Evolutionary conservation across 2,113 vertebrate species (phyloP), one percentile per base, ranked within the genome.

Genomic region (Tor tambroides): DNA sequence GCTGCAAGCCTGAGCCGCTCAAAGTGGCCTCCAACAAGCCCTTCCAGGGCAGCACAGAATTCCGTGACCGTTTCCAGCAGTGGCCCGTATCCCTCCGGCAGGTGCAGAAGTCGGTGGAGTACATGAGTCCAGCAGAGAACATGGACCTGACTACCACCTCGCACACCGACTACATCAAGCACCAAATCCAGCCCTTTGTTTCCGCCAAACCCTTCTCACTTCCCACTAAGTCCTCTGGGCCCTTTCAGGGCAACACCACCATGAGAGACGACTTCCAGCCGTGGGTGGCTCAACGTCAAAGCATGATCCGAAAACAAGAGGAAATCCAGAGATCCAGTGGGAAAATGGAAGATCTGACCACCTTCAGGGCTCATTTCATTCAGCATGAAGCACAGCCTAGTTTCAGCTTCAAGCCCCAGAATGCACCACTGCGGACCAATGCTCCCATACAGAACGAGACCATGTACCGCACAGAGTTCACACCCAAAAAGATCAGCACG

Each of bases 201-300:
- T 91, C 96, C 21, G 89, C 94, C 86, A 95, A 90, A 86, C 95
- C 96, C 1, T 61, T 87, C 75, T 90, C 91, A 65, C 91, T 63
- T 14, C 43, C 84, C 41, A 91, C 83, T 38, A 93, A 14, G 85
- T 91, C 0, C 80, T 87, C 11, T 3, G 88, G 10, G n/a, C 95
- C 95, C 84, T 97, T 97, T 85, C 94, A 95, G 89, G 95, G 93
- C 5, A 94, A 23, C 86, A 96, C 94, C 80, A 97, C 96, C 54
- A 97, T 85, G 10, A 94, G 91, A 78, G 96, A 97, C 5, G 95
- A 96, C 89, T 97, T 95, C 71, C 95, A 93, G 85, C 88, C 92
- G 0, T 96, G 96, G 96, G 91, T 72, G 11, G 14, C 9, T 19
- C 91, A 88, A 26, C 93, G 71, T 0, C 95, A 65, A 86, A 91